Conservation (phyloP, 2,888 invertebrate genomes). For the Colostygia pectinataria region DNA sequence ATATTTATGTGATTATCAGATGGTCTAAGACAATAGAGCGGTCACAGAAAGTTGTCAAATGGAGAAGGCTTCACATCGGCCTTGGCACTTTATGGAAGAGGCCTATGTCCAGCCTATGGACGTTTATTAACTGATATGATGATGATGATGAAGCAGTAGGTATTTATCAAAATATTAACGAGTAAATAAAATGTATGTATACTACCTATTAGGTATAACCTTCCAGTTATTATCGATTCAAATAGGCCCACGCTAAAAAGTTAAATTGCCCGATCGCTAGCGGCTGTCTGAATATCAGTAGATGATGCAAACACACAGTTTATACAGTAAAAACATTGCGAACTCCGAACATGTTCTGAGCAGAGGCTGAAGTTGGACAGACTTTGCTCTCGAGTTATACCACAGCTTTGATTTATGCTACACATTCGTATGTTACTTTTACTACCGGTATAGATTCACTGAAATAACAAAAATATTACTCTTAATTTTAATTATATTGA, state of each 20-base stretch:
- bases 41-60: too few species aligned
- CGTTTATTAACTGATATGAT: too few species aligned
- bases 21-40: too few species aligned
- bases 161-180: too few species aligned
- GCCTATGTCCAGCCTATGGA: too few species aligned
- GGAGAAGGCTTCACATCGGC: too few species aligned
- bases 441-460: not conserved
- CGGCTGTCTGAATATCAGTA: not conserved
- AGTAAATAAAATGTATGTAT: too few species aligned
- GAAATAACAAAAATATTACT: not conserved
- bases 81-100: too few species aligned
- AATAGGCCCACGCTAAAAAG: slow-evolving; percentile 18
- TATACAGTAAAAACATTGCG: slow-evolving; percentile 21
- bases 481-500: too few species aligned
- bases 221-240: not conserved
- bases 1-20: too few species aligned
- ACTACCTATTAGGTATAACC: not conserved
- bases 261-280: slow-evolving; percentile 29
- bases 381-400: slow-evolving; percentile 38
- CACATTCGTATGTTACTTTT: slow-evolving; percentile 7
- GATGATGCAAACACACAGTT: slow-evolving; percentile 14
- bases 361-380: slow-evolving; percentile 43
- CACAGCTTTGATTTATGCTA: slow-evolving; percentile 44
- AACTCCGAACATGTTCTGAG: slow-evolving; percentile 35
- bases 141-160: too few species aligned